These are phyloP conservation scores for Dioctria linearis DNA, from an alignment of 2,888 invertebrate genomes.

Conservation along the genomic window DNA sequence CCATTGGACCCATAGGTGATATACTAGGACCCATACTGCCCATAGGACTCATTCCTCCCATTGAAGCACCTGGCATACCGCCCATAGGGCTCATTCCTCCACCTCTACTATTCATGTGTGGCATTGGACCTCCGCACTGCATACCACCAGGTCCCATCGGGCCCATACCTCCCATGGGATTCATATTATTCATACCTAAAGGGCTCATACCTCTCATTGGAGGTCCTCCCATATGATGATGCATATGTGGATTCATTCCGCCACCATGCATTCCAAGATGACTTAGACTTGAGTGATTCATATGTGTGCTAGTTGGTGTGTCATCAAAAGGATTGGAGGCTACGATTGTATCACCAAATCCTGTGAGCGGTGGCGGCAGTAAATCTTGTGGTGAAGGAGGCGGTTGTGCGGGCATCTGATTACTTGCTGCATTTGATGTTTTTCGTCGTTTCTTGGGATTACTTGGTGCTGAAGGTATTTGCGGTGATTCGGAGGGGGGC, in stretches of 20 bases:
- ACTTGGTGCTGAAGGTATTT: conserved; percentile 83
- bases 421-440: conserved; percentile 78
- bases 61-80: conserved; percentile 74
- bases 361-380: conserved; percentile 84
- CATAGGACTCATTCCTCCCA: conserved; percentile 74
- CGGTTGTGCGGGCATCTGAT: conserved; percentile 78
- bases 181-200: conserved; percentile 72
- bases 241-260: conserved; percentile 65
- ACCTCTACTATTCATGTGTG: conserved; percentile 67
- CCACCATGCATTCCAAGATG: conserved; percentile 64
- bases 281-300: conserved; percentile 71
- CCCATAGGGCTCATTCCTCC: conserved; percentile 70
- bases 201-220: conserved; percentile 75
- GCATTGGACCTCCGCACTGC: conserved; percentile 58
- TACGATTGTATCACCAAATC: conserved; percentile 93
- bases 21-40: conserved; percentile 72
- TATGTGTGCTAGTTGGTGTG: conserved; percentile 72
- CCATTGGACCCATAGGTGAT: conserved; percentile 80
- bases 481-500: conserved; percentile 79
- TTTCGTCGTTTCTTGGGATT: conserved; percentile 91
- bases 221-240: conserved; percentile 70
- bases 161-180: conserved; percentile 75
- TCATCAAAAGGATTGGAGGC: conserved; percentile 97
- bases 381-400: conserved; percentile 84
- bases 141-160: conserved; percentile 70